Conservation (phyloP, 2,888 invertebrate genomes). For the Gandaritis pyraliata region DNA sequence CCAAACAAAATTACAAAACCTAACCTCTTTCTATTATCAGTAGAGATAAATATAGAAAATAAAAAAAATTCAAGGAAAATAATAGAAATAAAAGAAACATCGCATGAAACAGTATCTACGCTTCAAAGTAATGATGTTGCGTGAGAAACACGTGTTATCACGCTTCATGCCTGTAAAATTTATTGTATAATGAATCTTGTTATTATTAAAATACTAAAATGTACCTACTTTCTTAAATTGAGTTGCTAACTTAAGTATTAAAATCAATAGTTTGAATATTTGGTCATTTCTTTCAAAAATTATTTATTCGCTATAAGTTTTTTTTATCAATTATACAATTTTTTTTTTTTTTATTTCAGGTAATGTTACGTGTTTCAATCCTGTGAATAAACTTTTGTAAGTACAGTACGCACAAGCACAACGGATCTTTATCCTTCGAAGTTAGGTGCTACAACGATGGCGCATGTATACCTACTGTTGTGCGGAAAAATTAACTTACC, state of each 20-base stretch:
- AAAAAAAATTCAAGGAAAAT: neutral
- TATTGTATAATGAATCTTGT: slow-evolving; percentile 44
- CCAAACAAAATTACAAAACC: no score
- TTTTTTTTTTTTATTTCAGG: slow-evolving; percentile 8
- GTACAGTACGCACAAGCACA: no score
- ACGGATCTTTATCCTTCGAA: no score
- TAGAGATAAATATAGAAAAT: no score
- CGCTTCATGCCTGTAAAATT: slow-evolving; percentile 52
- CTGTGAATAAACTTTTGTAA: slow-evolving; percentile 1
- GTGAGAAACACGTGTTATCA: slow-evolving; percentile 51
- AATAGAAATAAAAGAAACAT: slow-evolving; percentile 15
- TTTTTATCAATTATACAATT: neutral
- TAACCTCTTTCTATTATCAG: no score
- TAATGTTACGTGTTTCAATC: neutral
- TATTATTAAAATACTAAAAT: slow-evolving; percentile 23
- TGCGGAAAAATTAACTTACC: no score
- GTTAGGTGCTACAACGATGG: no score
- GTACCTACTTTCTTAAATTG: slow-evolving; percentile 31
- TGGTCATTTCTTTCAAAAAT: no score
- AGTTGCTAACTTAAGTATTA: slow-evolving; percentile 9
- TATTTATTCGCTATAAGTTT: no score
- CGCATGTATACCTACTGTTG: no score
- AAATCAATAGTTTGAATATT: no score
- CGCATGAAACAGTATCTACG: slow-evolving; percentile 30
- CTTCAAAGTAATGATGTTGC: slow-evolving; percentile 50